Base-by-base conservation (phyloP, 2,113 vertebrate genomes). In the Microcebus tavaratra region DNA sequence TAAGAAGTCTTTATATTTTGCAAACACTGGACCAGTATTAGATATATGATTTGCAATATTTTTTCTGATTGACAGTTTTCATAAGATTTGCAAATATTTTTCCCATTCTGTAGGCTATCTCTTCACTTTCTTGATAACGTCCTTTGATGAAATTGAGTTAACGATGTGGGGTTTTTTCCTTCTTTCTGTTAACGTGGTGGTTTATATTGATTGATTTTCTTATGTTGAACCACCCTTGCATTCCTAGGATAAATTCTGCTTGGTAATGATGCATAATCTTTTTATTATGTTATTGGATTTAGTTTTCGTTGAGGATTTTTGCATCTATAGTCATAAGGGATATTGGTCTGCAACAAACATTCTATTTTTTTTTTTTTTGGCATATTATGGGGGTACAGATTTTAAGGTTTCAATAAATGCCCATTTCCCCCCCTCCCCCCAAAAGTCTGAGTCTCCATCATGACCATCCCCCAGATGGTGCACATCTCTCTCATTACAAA, bases 191-290 rank as follows among this genome's bases (percentile, higher is more conserved):
- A 82, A 76, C 59, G 14, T 80, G 67, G 17, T n/a, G 10, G 68
- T 93, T 87, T 96, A 67, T 31, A 55, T 57, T 80, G 39, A 87
- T 73, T 70, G 27, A 25, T 68, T 87, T 94, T 72, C 76, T 55
- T 87, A 23, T 88, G 53, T 83, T 79, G 80, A 94, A 82, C 53
- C 48, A 76, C n/a, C 5, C 61, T 96, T 90, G 55, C 42, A 88
- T 90, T 80, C 20, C 25, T 90, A 88, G 27, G 29, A 79, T 83
- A 94, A 85, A 79, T 90, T 57, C 39, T 15, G 57, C 31, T 96
- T 75, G 20, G 72, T 83, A 48, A 88, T 50, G 13, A 13, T 45
- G 27, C 63, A 79, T 50, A 91, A 75, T 91, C 21, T 36, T 93
- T 93, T 96, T 70, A 75, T 50, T 48, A 45, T 34, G 42, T 8